A percentile compares a stretch with the other conserved stretches of the same genome.
phyloP scores from a whole-genome alignment of 2,113 vertebrate species.

The Hydropotes inermis region DNA sequence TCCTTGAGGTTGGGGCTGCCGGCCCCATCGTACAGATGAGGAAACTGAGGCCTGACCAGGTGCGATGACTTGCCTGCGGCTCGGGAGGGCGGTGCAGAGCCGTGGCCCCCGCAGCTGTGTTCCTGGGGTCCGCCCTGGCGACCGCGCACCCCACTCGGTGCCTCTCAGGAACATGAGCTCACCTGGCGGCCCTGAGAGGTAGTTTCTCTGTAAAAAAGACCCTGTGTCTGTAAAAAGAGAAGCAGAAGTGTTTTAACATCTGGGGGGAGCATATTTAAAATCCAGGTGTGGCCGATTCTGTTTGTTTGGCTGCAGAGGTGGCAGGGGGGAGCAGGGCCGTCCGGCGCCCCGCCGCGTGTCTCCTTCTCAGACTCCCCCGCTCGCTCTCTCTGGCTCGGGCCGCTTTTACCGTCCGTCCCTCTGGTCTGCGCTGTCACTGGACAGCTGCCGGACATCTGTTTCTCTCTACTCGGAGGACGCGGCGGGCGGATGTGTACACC shows the following conservation, averaged over 20 bases:
- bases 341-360: background rate
- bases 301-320: background rate
- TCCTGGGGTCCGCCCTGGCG: background rate
- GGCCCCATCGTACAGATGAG: background rate
- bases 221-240: background rate
- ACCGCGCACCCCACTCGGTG: too few relatives aligned
- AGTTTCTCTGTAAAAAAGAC: background rate
- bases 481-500: background rate
- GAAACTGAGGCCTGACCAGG: background rate
- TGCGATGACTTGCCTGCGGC: background rate
- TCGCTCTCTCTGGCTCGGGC: background rate
- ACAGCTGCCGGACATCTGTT: conserved; percentile 61
- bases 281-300: background rate
- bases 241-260: background rate
- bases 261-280: background rate
- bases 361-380: background rate
- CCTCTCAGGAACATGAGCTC: background rate
- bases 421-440: background rate
- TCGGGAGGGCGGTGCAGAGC: background rate
- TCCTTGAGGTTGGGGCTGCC: background rate
- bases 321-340: background rate
- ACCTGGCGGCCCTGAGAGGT: background rate
- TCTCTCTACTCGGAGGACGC: background rate
- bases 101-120: too few relatives aligned
- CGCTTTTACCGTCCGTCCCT: background rate